Base-by-base conservation (phyloP, 2,888 invertebrate genomes). In the Hartigia nigra region DNA sequence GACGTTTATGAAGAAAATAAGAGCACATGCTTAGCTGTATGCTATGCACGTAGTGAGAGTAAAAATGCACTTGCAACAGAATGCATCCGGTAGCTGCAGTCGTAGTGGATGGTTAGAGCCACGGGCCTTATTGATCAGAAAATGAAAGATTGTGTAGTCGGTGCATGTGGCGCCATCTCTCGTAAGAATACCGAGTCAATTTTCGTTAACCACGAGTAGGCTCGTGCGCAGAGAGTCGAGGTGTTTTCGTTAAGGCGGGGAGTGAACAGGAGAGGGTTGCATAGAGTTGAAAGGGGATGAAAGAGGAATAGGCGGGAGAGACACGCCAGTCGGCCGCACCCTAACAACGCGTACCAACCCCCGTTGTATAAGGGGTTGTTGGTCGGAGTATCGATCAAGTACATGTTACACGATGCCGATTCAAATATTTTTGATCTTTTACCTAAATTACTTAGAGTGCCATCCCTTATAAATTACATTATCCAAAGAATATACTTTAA, bases 111-210 rank as follows among this genome's bases (percentile, higher is more conserved):
- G 55, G 55, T 23, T 39, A 23, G 55, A 55, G 9, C 55, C 55
- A 55, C 55, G 23, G 23, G 5, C 2, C 23, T 34, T 72, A 87
- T 87, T 84, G 86, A 87, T 87, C 75, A 84, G 75, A 75, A 35
- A 37, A 31, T 2, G 70, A 74, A 74, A 70, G 69, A 75, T 36
- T 36, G 72, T 35, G 32, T 55, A 76, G 79, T 77, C 80, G 82
- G 84, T 80, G 83, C 86, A 74, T 55, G 88, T 91, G 90, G 87
- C 90, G 90, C 90, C 91, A 91, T 91, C 91, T 88, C 88, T 90
- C 80, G 87, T 79, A 79, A 81, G 77, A 80, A 76, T 77, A 83
- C 34, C 78, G 74, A 91, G 86, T 86, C 82, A 86, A 84, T 86
- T 86, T 88, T 86, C 83, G 82, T 84, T 81, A 70, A 79, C 55